Evolutionary conservation across 2,797 vertebrate genomes (phyloP).

Genomic region (Danio choprae): DNA sequence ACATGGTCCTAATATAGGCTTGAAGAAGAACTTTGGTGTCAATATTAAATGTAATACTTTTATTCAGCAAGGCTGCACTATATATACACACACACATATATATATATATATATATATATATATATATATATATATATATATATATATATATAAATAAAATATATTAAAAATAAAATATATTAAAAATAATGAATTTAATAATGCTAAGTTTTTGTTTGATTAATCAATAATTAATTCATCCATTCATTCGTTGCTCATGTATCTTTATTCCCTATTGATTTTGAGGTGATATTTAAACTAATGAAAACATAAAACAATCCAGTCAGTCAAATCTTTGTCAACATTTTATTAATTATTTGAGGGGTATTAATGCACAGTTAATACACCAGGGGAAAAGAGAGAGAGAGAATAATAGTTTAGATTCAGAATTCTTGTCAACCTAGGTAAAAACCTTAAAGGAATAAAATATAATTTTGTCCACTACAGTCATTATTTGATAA

Average conservation of each 20-base stretch:
- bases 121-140: no score
- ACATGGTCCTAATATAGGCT: no score
- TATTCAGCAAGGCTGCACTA: not conserved
- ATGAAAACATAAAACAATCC: not conserved
- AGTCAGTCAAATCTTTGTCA: conserved; percentile 63
- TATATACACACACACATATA: no score
- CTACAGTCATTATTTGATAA: conserved; percentile 65
- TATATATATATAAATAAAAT: no score
- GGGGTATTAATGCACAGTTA: conserved; percentile 83
- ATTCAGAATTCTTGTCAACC: conserved; percentile 66
- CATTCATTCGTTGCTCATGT: not conserved
- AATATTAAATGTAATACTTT: not conserved
- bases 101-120: no score
- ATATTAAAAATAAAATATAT: no score
- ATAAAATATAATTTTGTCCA: conserved; percentile 47
- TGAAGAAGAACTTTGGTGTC: not conserved
- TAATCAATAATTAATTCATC: not conserved
- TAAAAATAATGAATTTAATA: not conserved
- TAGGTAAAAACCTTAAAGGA: conserved; percentile 69
- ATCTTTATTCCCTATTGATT: not conserved
- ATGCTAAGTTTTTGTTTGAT: not conserved
- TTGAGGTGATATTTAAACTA: not conserved
- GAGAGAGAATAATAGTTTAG: conserved; percentile 77
- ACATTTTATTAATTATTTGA: conserved; percentile 85
- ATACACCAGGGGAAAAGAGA: conserved; percentile 81